phyloP scores from a whole-genome alignment of 2,113 vertebrate genomes.

The Crocuta crocuta region DNA sequence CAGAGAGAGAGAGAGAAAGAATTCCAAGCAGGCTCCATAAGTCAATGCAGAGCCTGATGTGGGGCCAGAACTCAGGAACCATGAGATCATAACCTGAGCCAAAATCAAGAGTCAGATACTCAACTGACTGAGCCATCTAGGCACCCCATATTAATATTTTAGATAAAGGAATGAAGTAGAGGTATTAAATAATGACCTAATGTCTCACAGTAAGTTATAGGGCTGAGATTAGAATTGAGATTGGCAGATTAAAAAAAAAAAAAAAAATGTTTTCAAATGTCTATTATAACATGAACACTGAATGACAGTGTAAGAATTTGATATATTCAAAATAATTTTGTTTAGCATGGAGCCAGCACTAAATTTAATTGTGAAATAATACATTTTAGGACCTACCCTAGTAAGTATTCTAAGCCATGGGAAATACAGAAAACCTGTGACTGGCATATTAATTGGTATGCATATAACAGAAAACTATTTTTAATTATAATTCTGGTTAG shows the following conservation, averaged over 20 bases:
- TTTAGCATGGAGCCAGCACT: background rate
- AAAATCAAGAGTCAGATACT: too few relatives aligned
- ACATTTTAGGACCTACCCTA: background rate
- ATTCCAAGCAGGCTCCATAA: too few relatives aligned
- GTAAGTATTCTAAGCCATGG: background rate
- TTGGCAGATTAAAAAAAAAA: background rate
- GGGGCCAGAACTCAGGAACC: too few relatives aligned
- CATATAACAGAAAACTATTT: background rate
- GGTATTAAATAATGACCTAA: background rate
- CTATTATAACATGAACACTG: background rate
- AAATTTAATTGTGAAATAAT: background rate
- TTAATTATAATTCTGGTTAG: background rate
- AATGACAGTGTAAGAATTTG: background rate
- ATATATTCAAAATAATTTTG: background rate
- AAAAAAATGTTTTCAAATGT: background rate
- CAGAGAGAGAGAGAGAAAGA: too few relatives aligned
- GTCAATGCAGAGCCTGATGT: too few relatives aligned
- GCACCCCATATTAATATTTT: too few relatives aligned
- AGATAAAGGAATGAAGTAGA: background rate
- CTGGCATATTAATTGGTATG: background rate
- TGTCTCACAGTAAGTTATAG: background rate
- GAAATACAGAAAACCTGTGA: background rate
- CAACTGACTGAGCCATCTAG: too few relatives aligned
- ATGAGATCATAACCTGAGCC: too few relatives aligned
- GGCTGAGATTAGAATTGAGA: background rate